These are phyloP conservation scores for Upupa epops DNA, from an alignment of 2,113 vertebrate species.

Conservation along the genomic window DNA sequence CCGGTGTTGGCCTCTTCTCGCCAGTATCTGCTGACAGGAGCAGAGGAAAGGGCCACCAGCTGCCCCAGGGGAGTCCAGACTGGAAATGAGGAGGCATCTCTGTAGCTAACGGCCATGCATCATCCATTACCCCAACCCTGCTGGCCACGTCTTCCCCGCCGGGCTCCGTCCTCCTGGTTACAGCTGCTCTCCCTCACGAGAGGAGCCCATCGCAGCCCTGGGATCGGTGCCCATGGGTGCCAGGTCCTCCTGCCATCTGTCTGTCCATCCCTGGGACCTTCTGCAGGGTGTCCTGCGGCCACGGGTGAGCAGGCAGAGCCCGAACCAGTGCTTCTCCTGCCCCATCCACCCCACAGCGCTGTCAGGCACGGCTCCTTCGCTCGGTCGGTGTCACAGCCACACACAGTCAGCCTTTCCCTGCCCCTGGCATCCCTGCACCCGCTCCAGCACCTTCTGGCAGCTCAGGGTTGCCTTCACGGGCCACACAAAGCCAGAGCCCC, in stretches of 20 bases:
- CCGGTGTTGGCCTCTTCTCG: too few species aligned
- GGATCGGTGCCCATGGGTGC: background rate
- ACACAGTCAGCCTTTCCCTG: background rate
- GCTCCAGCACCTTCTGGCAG: background rate
- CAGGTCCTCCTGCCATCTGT: background rate
- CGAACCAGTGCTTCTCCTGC: background rate
- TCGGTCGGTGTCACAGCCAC: accelerated
- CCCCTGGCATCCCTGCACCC: background rate
- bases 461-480: background rate
- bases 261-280: background rate
- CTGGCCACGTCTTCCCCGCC: too few species aligned
- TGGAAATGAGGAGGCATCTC: too few species aligned
- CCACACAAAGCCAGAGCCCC: background rate
- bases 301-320: background rate
- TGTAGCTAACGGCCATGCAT: too few species aligned
- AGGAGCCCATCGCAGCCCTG: accelerated
- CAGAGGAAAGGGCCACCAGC: too few species aligned
- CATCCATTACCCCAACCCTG: too few species aligned
- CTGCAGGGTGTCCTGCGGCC: background rate
- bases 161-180: too few species aligned
- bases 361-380: background rate
- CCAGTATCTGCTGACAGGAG: too few species aligned
- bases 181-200: too few species aligned
- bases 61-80: too few species aligned
- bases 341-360: accelerated